A percentile compares a stretch with the other conserved stretches of the same genome.
Conservation (phyloP, 2,797 vertebrate species). For the Sebastes minor region DNA sequence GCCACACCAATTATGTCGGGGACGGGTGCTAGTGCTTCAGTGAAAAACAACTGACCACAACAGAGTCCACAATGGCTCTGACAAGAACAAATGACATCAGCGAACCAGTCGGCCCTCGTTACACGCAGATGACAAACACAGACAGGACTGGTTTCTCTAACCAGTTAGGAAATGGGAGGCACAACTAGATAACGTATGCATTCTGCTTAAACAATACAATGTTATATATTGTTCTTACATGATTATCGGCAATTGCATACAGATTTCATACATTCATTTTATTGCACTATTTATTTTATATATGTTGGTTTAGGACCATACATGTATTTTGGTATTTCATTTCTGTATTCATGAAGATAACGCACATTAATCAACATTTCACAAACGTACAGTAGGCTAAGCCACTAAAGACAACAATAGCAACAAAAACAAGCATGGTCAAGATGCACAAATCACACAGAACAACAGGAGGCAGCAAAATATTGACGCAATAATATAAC, state of each 20-base stretch:
- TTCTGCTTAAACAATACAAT: neutral
- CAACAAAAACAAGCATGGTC: neutral
- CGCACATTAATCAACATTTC: neutral
- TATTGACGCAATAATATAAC: neutral
- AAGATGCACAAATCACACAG: neutral
- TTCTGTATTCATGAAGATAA: neutral
- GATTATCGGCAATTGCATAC: neutral
- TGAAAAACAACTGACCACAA: conserved; percentile 60
- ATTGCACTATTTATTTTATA: neutral
- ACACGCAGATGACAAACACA: conserved; percentile 25
- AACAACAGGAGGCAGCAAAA: neutral
- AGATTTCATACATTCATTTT: neutral
- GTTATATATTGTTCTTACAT: neutral
- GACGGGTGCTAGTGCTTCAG: conserved; percentile 30
- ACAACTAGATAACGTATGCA: neutral
- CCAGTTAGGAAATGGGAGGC: neutral
- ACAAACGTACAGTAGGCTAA: neutral
- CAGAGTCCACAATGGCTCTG: conserved; percentile 43
- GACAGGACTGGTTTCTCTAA: conserved; percentile 2
- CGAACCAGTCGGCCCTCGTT: conserved; percentile 19
- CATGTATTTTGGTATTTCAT: too few species aligned
- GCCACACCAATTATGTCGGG: conserved; percentile 57
- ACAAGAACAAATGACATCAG: conserved; percentile 66
- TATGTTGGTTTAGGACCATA: neutral
- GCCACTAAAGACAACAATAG: neutral